Conservation (phyloP, 1,140 invertebrate species). For the Periplaneta americana region DNA sequence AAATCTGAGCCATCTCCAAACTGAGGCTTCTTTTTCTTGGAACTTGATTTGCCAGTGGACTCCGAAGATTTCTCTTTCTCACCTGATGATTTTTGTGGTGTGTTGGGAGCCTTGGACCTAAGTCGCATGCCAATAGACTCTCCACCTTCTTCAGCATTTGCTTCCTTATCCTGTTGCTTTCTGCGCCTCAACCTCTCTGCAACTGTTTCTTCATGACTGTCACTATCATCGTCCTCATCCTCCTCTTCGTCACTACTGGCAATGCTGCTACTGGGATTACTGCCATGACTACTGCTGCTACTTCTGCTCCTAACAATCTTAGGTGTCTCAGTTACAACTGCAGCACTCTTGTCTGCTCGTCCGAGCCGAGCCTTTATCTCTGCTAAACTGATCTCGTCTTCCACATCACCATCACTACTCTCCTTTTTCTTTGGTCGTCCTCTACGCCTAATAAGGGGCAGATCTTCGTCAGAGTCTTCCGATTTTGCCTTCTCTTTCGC, state of each 20-base stretch:
- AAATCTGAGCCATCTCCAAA: constrained; percentile 70
- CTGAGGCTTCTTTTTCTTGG: constrained; percentile 43
- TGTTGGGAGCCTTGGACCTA: constrained; percentile 31
- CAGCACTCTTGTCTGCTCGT: not conserved
- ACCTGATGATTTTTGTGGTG: constrained; percentile 30
- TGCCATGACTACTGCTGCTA: constrained; percentile 26
- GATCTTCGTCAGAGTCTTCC: constrained; percentile 34
- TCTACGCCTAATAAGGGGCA: constrained; percentile 33
- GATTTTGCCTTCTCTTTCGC: constrained; percentile 5
- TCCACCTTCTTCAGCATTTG: constrained; percentile 20
- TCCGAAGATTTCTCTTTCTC: not conserved
- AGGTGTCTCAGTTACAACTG: constrained; percentile 22
- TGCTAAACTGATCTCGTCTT: constrained; percentile 32
- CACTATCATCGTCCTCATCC: constrained; percentile 15
- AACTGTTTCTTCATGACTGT: constrained; percentile 24
- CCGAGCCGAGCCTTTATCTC: constrained; percentile 19
- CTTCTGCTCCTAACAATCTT: constrained; percentile 30
- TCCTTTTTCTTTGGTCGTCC: constrained; percentile 25
- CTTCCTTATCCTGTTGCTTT: constrained; percentile 29
- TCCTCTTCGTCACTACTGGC: constrained; percentile 13
- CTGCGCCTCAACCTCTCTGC: constrained; percentile 36
- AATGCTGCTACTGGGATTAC: not conserved
- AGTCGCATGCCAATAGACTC: constrained; percentile 31
- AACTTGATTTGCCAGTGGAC: constrained; percentile 9
- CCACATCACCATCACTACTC: constrained; percentile 28